Evolutionary conservation across 2,797 vertebrate species (phyloP).

Genomic region (Falco columbarius): DNA sequence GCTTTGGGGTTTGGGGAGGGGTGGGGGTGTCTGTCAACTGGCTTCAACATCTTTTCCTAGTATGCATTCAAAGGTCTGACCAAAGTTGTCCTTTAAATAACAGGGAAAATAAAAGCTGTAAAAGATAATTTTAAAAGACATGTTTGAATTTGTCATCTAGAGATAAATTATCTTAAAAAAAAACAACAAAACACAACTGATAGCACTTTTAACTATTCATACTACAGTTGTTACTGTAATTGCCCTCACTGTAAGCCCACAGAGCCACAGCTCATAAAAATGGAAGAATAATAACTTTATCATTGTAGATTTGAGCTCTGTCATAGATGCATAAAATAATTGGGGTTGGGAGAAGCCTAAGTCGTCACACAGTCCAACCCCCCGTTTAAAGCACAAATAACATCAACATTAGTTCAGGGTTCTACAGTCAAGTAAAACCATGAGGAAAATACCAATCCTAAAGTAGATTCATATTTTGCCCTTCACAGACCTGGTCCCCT

Average conservation of each 20-base stretch:
- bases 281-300: neutral
- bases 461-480: neutral
- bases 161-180: neutral
- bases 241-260: neutral
- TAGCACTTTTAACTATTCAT: neutral
- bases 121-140: neutral
- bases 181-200: neutral
- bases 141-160: neutral
- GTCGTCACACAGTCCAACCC: neutral
- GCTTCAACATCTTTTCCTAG: neutral
- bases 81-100: neutral
- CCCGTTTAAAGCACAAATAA: neutral
- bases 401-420: neutral
- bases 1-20: neutral
- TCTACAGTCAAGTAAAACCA: neutral
- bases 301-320: neutral
- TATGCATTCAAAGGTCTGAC: neutral
- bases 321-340: neutral
- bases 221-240: neutral
- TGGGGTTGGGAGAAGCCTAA: neutral
- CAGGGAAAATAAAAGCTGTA: neutral
- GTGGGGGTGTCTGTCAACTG: neutral
- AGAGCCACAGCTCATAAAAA: neutral
- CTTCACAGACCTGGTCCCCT: neutral
- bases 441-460: neutral